Evolutionary conservation across 2,113 vertebrate genomes (phyloP).

Genomic region (Cryptomyrus ogoouensis): DNA sequence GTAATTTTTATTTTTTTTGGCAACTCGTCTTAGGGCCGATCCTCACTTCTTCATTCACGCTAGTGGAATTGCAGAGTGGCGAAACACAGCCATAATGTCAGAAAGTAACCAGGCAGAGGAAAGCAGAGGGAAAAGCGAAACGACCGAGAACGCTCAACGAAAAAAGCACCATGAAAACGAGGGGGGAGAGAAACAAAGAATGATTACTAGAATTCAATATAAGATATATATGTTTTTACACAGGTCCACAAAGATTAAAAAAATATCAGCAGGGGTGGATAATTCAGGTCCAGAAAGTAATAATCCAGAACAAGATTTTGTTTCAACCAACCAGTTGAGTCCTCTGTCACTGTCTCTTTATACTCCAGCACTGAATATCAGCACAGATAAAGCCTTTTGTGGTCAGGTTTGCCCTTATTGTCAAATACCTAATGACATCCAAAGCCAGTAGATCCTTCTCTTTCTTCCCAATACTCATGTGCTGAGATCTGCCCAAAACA

Average conservation of each 20-base stretch:
- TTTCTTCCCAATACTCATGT: not conserved
- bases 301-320: too few relatives aligned
- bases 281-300: too few relatives aligned
- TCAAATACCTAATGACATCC: not conserved
- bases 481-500: not conserved
- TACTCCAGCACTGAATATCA: not conserved
- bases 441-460: not conserved
- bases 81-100: not conserved
- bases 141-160: not conserved
- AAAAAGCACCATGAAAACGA: not conserved
- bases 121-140: not conserved
- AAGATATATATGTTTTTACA: not conserved
- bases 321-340: too few relatives aligned
- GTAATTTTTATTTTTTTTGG: not conserved
- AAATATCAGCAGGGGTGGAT: not conserved
- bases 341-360: too few relatives aligned
- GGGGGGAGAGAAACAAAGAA: not conserved
- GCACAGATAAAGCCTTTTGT: not conserved
- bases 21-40: not conserved
- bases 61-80: not conserved
- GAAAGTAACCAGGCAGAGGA: not conserved
- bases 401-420: not conserved
- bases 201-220: not conserved
- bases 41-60: not conserved
- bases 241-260: not conserved